Evolutionary conservation across 2,888 invertebrate species (phyloP).

Genomic region (Cinara cedri): DNA sequence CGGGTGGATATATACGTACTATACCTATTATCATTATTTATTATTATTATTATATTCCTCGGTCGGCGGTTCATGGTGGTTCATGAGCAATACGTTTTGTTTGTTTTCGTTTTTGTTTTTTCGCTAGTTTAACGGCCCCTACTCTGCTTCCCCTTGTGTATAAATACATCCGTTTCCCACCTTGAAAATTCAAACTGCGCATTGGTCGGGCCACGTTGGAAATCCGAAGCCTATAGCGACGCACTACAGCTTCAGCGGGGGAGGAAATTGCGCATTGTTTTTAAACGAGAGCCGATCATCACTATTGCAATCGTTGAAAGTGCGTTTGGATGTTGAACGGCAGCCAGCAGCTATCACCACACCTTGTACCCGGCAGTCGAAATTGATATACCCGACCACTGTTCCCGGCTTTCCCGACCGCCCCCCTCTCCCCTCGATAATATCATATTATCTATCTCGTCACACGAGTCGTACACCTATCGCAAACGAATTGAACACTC

Average conservation of each 20-base stretch:
- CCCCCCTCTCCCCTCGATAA: neutral
- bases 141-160: neutral
- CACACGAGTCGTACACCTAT: neutral
- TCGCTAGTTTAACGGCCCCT: neutral
- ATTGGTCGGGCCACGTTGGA: neutral
- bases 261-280: conserved; percentile 6
- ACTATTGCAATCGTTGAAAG: conserved; percentile 2
- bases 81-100: conserved; percentile 10
- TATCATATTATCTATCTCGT: neutral
- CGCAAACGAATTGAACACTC: neutral
- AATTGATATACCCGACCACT: conserved; percentile 21
- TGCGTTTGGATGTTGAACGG: conserved; percentile 48
- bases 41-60: conserved; percentile 13
- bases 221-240: conserved; percentile 5
- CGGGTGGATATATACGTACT: neutral
- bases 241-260: too few relatives aligned
- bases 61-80: neutral
- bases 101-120: neutral
- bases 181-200: neutral
- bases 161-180: neutral
- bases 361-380: conserved; percentile 14
- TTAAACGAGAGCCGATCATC: conserved; percentile 3
- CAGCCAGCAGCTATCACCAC: conserved; percentile 14
- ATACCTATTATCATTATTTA: too few relatives aligned
- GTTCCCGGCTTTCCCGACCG: neutral